These are phyloP conservation scores for Sthenelais limicola DNA, from an alignment of 2,888 invertebrate genomes.

Conservation along the genomic window DNA sequence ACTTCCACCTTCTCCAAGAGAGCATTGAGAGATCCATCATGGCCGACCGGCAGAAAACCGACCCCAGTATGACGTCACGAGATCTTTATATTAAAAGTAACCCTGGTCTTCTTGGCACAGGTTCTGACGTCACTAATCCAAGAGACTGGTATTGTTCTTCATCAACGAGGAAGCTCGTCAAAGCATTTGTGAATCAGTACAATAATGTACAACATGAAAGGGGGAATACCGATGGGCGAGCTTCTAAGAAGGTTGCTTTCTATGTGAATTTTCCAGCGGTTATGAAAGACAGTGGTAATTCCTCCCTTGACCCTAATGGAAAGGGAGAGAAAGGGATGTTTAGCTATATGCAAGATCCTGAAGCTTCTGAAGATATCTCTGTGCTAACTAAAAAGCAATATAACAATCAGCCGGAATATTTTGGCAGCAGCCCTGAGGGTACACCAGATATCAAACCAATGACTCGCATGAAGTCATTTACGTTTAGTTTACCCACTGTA, in stretches of 20 bases:
- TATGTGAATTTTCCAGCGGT: conserved; percentile 26
- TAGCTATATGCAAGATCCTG: not conserved
- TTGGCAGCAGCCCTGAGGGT: not conserved
- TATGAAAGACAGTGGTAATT: conserved; percentile 5
- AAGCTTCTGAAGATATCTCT: not conserved
- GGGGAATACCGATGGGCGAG: not conserved
- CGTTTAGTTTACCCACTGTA: conserved; percentile 6
- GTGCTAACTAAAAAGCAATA: not conserved
- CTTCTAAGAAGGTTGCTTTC: conserved; percentile 22
- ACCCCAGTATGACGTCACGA: conserved; percentile 1
- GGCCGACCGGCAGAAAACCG: conserved; percentile 31
- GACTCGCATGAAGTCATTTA: conserved; percentile 17
- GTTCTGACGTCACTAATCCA: conserved; percentile 33
- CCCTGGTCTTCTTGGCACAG: conserved; percentile 26
- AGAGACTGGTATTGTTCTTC: conserved; percentile 30
- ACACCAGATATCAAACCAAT: not conserved
- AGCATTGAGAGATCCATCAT: conserved; percentile 33
- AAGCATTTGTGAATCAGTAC: conserved; percentile 26
- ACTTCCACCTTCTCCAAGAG: conserved; percentile 7
- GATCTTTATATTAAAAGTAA: conserved; percentile 35
- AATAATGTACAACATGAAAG: not conserved
- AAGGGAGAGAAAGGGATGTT: too few species aligned
- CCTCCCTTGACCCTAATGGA: not conserved
- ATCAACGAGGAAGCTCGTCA: conserved; percentile 10
- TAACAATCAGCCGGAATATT: not conserved